These are phyloP conservation scores for Allygus modestus DNA, from an alignment of 2,888 invertebrate genomes.

Conservation along the genomic window DNA sequence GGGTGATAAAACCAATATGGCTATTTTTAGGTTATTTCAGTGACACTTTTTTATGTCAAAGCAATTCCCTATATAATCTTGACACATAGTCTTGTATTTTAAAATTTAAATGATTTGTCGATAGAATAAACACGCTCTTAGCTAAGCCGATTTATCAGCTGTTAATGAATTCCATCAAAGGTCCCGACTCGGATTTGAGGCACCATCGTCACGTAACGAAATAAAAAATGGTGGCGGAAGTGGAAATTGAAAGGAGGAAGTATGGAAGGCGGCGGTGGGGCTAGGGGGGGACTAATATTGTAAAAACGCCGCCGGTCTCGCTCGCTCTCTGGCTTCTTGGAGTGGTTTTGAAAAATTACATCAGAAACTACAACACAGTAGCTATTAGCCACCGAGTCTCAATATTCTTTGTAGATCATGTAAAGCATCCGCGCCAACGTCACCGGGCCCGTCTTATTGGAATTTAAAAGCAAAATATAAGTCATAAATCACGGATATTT, in stretches of 20 bases:
- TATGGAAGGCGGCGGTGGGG: neutral
- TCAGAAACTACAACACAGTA: neutral
- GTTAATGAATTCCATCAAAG: conserved; percentile 9
- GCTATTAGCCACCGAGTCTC: neutral
- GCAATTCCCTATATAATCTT: too few relatives aligned
- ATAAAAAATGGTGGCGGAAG: conserved; percentile 33
- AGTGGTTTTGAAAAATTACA: conserved; percentile 34
- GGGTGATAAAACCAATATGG: too few relatives aligned
- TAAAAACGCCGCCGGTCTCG: conserved; percentile 7
- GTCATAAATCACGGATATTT: too few relatives aligned
- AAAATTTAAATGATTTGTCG: too few relatives aligned
- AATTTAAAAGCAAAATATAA: too few relatives aligned
- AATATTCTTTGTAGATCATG: neutral
- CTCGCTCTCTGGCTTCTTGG: conserved; percentile 23
- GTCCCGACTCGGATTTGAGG: neutral
- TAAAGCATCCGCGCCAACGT: too few relatives aligned
- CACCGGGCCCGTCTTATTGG: too few relatives aligned
- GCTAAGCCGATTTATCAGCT: too few relatives aligned
- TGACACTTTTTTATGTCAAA: too few relatives aligned
- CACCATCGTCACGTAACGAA: conserved; percentile 37
- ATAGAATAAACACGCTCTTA: too few relatives aligned
- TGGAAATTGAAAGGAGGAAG: conserved; percentile 41
- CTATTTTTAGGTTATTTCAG: too few relatives aligned
- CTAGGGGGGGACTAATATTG: conserved; percentile 10
- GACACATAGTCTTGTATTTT: too few relatives aligned